Conservation (phyloP, 2,888 invertebrate species). For the Anorthoa munda region DNA sequence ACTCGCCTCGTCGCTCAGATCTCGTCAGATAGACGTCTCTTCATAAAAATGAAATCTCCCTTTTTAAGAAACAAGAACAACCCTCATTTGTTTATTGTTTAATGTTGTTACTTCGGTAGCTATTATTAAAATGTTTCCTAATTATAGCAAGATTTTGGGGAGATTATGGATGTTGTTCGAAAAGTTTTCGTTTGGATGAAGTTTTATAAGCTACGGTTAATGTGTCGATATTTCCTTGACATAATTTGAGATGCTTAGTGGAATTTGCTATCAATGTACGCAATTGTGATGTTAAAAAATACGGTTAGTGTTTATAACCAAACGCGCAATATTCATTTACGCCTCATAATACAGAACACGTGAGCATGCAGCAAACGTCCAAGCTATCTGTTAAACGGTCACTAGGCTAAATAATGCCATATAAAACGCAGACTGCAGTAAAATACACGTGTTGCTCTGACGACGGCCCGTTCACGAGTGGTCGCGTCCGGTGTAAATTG, state of each 20-base stretch:
- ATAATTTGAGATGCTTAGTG: background rate
- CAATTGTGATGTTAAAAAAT: background rate
- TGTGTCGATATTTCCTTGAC: background rate
- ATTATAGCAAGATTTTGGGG: conserved; percentile 38
- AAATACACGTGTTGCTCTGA: conserved; percentile 81
- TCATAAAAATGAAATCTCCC: conserved; percentile 79
- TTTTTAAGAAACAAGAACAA: conserved; percentile 69
- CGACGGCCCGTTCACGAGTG: conserved; percentile 76
- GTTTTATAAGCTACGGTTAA: conserved; percentile 4
- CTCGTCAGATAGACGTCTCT: conserved; percentile 75
- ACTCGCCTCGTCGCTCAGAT: conserved; percentile 69
- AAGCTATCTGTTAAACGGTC: conserved; percentile 69
- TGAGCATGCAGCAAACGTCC: conserved; percentile 53
- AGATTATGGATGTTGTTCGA: conserved; percentile 20
- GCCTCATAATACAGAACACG: conserved; percentile 29
- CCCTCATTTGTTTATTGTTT: conserved; percentile 72
- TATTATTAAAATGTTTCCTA: conserved; percentile 52
- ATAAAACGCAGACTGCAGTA: conserved; percentile 85
- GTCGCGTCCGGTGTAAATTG: conserved; percentile 86
- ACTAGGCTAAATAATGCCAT: conserved; percentile 73
- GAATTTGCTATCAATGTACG: background rate
- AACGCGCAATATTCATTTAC: background rate
- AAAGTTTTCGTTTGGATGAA: background rate
- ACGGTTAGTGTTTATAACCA: background rate
- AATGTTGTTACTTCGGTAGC: conserved; percentile 53